Evolutionary conservation across 2,113 vertebrate species (phyloP), one percentile per base, ranked within the genome.

Genomic region (Sander vitreus): DNA sequence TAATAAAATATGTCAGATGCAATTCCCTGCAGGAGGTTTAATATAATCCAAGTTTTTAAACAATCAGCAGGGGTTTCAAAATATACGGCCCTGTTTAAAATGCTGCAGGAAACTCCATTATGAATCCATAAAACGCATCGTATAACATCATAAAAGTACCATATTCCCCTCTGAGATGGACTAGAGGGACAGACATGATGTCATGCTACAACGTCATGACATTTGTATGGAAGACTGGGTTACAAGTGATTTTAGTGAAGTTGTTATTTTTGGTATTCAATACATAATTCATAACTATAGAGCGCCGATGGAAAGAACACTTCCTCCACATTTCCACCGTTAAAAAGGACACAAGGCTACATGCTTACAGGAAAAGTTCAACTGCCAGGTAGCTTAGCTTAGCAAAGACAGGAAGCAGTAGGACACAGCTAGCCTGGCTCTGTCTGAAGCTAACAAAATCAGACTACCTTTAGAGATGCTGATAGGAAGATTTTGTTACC

Each of bases 91-190:
- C 39, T 6, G 6, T 76, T 92, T 85, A 87, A 89, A 88, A 73
- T 58, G n/a, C 63, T 78, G 71, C 69, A 77, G 81, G 79, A 86
- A 88, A 85, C 60, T 71, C 48, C 25, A 78, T 88, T 81, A 87
- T 77, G 27, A 85, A 93, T 83, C 60, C 73, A 81, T 90, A 83
- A 89, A 93, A 93, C 1, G 76, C 67, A 88, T 90, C 67, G 58
- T 88, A 74, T 91, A 90, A 82, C 77, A 76, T 85, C 79, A 85
- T 93, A 85, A 92, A 91, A 91, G 58, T 59, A 67, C 67, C 50
- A 80, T 76, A 81, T 75, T 89, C 72, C 73, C 72, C 4, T 69
- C 63, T 79, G 53, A 84, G 71, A 85, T 60, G 63, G 77, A 80
- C 68, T 64, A 25, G 18, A 73, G 85, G 76, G 80, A 90, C 81